Evolutionary conservation across 2,888 invertebrate species (phyloP), one percentile per base, ranked within the genome.

Genomic region (Xylota segnis): DNA sequence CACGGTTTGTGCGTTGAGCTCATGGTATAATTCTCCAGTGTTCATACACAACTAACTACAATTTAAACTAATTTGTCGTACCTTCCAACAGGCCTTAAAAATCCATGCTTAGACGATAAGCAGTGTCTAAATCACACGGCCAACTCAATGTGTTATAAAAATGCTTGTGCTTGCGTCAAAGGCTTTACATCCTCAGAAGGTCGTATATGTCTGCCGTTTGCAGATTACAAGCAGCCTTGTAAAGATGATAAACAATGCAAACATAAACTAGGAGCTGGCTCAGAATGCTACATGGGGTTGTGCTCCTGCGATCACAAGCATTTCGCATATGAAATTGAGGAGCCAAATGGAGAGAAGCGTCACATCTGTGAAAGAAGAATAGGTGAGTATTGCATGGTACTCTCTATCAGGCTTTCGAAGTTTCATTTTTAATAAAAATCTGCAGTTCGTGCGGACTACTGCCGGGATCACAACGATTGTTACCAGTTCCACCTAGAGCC

Each of bases 221-320:
- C 87, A 0, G 83, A 83, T 58, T 88, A 89, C 79, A 40, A 81
- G 23, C 72, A 88, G 37, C 18, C 56, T n/a, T 90, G 90, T 72
- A 65, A 27, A 3, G 88, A 89, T 71, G 50, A 83, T 5, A 65
- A 82, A 9, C 90, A 90, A 61, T 90, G 90, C 71, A 77, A 87
- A 4, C 54, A 63, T 5, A 83, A 81, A 16, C 75, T 89, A 40
- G 90, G 90, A 43, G 58, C 65, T 6, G 90, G 89, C 9, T 88
- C 87, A 0, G 54, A 52, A 32, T 90, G 90, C 61, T 43, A 76
- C 5, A 83, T 83, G 29, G 88, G 86, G 14, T 23, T 63, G 3
- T 90, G 90, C 71, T 56, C 87, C 9, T 90, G 90, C 79, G 88
- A 84, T n/a, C 79, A 58, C 9, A 86, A 87, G n/a, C 88, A 89